Conservation (phyloP, 2,113 vertebrate genomes). For the Maylandia zebra region DNA sequence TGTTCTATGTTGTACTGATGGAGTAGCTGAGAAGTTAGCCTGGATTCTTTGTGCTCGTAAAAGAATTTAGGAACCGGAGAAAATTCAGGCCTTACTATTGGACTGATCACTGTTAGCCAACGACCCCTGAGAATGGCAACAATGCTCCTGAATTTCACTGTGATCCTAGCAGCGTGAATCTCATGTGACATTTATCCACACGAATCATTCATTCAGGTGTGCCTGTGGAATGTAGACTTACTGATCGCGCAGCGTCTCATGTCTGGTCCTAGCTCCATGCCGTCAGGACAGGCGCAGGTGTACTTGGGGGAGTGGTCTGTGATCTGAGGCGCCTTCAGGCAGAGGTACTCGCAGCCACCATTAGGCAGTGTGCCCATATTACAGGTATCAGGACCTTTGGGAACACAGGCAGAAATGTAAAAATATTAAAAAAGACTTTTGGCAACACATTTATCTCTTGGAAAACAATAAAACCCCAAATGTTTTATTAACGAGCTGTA, state of each 20-base stretch:
- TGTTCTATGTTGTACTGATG: background rate
- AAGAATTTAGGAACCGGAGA: background rate
- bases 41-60: background rate
- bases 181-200: background rate
- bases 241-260: conserved; percentile 89
- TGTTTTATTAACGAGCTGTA: background rate
- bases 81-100: background rate
- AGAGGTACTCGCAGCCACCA: conserved; percentile 94
- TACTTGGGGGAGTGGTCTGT: conserved; percentile 89
- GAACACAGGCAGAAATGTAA: background rate
- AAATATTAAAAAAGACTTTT: background rate
- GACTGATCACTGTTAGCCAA: background rate
- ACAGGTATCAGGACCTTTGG: conserved; percentile 85
- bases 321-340: conserved; percentile 91
- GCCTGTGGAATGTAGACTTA: conserved; percentile 47
- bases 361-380: conserved; percentile 85
- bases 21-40: too few species aligned
- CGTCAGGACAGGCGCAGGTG: conserved; percentile 92
- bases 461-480: background rate
- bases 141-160: background rate
- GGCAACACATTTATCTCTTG: background rate
- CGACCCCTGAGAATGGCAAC: background rate
- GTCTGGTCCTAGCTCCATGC: conserved; percentile 88
- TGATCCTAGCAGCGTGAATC: background rate
- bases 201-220: background rate